Percentiles rank a stretch among this genome's conserved stretches.
phyloP scores from a whole-genome alignment of 2,888 invertebrate genomes.

The Exocentrus adspersus region DNA sequence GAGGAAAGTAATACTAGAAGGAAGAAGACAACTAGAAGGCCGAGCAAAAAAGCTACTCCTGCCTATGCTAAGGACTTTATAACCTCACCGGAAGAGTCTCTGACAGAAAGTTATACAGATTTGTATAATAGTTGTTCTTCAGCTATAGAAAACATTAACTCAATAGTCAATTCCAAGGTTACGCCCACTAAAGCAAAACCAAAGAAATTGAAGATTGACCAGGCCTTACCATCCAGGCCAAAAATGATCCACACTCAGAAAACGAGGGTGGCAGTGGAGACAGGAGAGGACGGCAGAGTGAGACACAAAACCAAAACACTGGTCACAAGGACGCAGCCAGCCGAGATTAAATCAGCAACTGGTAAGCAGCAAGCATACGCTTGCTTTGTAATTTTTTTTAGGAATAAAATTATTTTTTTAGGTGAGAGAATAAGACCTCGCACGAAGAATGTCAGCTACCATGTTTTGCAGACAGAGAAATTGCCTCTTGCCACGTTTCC shows the following conservation, averaged over 20 bases:
- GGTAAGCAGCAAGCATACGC: no score
- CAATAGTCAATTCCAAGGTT: conserved; percentile 63
- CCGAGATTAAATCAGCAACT: conserved; percentile 63
- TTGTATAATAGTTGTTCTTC: conserved; percentile 65
- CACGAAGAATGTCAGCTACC: conserved; percentile 74
- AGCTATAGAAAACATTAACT: conserved; percentile 65
- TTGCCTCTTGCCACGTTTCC: conserved; percentile 67
- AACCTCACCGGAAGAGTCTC: conserved; percentile 52
- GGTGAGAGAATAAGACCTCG: conserved; percentile 68
- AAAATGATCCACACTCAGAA: conserved; percentile 84
- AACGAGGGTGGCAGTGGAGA: conserved; percentile 66
- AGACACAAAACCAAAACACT: conserved; percentile 69
- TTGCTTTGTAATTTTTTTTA: no score
- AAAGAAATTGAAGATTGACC: conserved; percentile 53
- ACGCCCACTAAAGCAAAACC: conserved; percentile 50
- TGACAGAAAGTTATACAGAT: conserved; percentile 61
- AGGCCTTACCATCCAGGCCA: conserved; percentile 67
- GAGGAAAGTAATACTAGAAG: conserved; percentile 53
- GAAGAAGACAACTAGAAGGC: conserved; percentile 52
- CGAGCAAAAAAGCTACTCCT: conserved; percentile 57
- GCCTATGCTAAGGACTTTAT: conserved; percentile 57
- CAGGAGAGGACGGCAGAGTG: conserved; percentile 65
- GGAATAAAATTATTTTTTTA: conserved; percentile 26
- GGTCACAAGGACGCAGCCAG: conserved; percentile 66
- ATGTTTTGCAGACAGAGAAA: conserved; percentile 67